phyloP scores from a whole-genome alignment of 2,113 vertebrate genomes.

The Thamnophis sirtalis region DNA sequence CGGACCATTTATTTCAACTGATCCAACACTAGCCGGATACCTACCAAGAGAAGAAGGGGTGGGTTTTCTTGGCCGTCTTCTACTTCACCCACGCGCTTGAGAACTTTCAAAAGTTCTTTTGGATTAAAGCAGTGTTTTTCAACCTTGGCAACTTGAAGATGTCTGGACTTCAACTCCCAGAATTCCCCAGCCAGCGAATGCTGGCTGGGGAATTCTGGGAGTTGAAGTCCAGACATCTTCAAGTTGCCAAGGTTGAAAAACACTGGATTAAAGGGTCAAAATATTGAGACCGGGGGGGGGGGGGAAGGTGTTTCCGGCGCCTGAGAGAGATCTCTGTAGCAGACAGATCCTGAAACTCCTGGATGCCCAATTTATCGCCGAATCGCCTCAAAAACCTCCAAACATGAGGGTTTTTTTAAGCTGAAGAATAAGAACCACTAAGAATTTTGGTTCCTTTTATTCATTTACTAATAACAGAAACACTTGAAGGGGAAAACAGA shows the following conservation, averaged over 20 bases:
- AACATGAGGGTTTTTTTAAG: not conserved
- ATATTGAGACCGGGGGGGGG: not conserved
- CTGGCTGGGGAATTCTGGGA: too few species aligned
- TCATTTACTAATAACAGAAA: not conserved
- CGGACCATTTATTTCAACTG: not conserved
- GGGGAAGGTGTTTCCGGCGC: not conserved
- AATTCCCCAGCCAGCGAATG: too few species aligned
- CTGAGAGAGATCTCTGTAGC: not conserved
- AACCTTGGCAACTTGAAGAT: too few species aligned
- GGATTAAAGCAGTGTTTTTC: too few species aligned
- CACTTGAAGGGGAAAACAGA: not conserved
- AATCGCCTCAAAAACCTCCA: not conserved
- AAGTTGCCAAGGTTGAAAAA: too few species aligned
- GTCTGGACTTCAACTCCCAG: too few species aligned
- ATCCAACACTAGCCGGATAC: not conserved
- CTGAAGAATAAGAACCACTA: not conserved
- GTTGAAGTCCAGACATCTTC: too few species aligned
- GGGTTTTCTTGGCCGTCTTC: not conserved
- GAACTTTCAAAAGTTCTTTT: not conserved
- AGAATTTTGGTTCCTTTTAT: not conserved
- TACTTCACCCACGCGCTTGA: not conserved
- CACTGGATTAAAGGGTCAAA: not conserved
- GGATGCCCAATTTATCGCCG: not conserved
- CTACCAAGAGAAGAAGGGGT: not conserved
- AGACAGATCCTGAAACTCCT: not conserved